phyloP scores from a whole-genome alignment of 2,113 vertebrate genomes.

The Actenoides lindsayi region DNA sequence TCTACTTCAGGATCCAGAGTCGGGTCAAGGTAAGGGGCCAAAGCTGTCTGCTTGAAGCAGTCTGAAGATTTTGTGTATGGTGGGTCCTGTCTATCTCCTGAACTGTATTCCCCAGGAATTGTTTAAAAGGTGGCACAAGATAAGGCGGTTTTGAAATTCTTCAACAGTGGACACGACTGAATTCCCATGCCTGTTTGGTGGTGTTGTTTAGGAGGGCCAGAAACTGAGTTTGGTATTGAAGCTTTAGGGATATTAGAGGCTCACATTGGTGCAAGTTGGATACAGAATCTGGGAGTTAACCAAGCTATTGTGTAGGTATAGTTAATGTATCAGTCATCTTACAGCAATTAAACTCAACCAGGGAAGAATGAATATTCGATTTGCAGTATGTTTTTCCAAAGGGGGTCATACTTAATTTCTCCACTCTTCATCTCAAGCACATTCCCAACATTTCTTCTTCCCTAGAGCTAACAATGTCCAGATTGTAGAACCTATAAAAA shows the following conservation, averaged over 20 bases:
- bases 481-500: background rate
- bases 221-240: background rate
- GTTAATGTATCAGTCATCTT: background rate
- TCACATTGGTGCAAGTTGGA: background rate
- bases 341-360: background rate
- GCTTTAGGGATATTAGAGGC: background rate
- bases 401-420: background rate
- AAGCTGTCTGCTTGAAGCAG: background rate
- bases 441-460: background rate
- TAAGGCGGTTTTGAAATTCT: background rate
- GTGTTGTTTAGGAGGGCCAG: background rate
- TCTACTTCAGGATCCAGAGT: conserved; percentile 81
- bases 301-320: background rate
- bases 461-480: background rate
- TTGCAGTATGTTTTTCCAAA: background rate
- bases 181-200: accelerated
- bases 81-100: background rate
- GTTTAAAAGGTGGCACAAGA: background rate
- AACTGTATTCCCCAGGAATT: background rate
- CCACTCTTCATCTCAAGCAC: background rate
- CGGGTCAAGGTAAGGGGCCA: conserved; percentile 80
- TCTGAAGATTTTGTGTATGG: background rate
- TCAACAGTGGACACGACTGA: background rate
- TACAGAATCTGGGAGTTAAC: background rate
- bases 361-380: background rate